phyloP scores from a whole-genome alignment of 2,113 vertebrate species.

The Ceyx melanurus region DNA sequence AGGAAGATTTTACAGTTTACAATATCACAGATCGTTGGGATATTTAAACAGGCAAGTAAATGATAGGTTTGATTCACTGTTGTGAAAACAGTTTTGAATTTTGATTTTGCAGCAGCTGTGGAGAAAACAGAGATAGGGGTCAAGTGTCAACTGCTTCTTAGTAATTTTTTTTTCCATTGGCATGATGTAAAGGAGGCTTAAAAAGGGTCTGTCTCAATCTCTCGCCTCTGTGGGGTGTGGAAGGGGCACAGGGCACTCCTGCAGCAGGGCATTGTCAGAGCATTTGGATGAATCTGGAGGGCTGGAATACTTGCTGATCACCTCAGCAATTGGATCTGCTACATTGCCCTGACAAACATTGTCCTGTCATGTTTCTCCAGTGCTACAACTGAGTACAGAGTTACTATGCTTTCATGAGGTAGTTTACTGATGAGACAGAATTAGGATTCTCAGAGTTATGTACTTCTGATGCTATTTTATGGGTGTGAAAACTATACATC shows the following conservation, averaged over 20 bases:
- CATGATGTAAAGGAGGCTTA: background rate
- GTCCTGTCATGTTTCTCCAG: fast-evolving
- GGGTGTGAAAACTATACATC: background rate
- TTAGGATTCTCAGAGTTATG: background rate
- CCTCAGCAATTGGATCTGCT: background rate
- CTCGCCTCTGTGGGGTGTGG: background rate
- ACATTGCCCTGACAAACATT: background rate
- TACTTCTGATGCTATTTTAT: background rate
- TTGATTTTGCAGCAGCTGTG: background rate
- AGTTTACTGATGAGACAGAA: background rate
- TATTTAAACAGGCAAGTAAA: slow-evolving; percentile 10
- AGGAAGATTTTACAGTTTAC: slow-evolving; percentile 1
- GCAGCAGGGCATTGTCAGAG: background rate
- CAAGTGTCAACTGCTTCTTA: background rate
- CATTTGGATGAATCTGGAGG: background rate
- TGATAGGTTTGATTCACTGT: background rate
- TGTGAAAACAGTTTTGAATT: background rate
- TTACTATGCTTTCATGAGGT: background rate
- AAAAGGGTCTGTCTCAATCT: background rate
- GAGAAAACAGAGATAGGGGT: background rate
- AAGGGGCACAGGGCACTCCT: background rate
- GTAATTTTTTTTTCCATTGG: background rate
- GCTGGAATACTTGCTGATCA: background rate
- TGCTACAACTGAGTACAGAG: background rate
- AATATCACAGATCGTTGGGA: background rate